A percentile compares a stretch with the other conserved stretches of the same genome.
phyloP scores from a whole-genome alignment of 2,113 vertebrate species.

The Oryzias celebensis region DNA sequence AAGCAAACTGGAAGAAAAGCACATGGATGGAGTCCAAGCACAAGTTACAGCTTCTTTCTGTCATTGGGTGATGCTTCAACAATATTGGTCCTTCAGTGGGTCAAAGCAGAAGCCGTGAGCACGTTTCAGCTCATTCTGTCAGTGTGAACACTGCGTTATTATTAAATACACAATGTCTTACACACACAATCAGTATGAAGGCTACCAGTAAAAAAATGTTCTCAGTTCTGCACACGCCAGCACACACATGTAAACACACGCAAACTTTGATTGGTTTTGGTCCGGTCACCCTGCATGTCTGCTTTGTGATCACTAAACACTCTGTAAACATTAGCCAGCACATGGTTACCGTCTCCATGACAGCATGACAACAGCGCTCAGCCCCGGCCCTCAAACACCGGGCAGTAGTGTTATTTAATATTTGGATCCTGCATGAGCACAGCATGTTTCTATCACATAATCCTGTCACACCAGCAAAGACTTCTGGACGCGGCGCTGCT shows the following conservation, averaged over 20 bases:
- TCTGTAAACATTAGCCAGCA: constrained; percentile 85
- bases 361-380: constrained; percentile 86
- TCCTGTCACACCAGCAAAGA: constrained; percentile 55
- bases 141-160: constrained; percentile 15
- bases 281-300: constrained; percentile 47
- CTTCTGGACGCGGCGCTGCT: constrained; percentile 9
- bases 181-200: constrained; percentile 9
- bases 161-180: constrained; percentile 8
- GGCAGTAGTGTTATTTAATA: constrained; percentile 88
- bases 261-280: constrained; percentile 42
- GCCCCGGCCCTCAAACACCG: constrained; percentile 82
- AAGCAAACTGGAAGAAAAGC: constrained; percentile 12
- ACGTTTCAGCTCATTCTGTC: constrained; percentile 14
- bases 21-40: constrained; percentile 37
- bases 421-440: constrained; percentile 70
- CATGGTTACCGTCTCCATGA: constrained; percentile 94
- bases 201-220: constrained; percentile 36
- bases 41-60: constrained; percentile 8
- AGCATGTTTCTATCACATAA: constrained; percentile 69
- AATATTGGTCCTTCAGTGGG: not conserved
- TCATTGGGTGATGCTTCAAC: constrained; percentile 5
- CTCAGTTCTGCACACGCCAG: constrained; percentile 25
- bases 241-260: constrained; percentile 32
- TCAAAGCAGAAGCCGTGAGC: not conserved
- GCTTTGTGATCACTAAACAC: constrained; percentile 86